A percentile compares a stretch with the other conserved stretches of the same genome.
These are phyloP conservation scores for Drosophila pullipes DNA, from an alignment of 2,888 invertebrate genomes.

Conservation along the genomic window DNA sequence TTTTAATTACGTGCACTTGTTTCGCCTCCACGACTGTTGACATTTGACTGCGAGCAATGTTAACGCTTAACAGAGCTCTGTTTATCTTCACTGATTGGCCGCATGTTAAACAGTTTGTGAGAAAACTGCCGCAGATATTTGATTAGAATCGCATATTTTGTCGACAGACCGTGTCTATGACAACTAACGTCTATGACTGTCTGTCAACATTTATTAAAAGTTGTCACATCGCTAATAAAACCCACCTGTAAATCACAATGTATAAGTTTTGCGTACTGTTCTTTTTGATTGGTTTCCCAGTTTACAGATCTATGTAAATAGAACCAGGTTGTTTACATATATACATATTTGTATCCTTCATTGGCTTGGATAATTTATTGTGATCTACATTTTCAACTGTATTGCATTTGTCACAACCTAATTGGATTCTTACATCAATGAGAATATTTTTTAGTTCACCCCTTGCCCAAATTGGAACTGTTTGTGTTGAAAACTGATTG, in stretches of 20 bases:
- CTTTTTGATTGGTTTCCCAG: constrained; percentile 49
- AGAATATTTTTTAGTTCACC: no score
- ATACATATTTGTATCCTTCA: constrained; percentile 26
- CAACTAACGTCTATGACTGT: neutral
- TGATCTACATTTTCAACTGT: constrained; percentile 3
- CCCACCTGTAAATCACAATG: constrained; percentile 19
- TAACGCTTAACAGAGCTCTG: constrained; percentile 67
- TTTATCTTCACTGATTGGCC: constrained; percentile 70
- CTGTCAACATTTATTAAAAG: constrained; percentile 67
- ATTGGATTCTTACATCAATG: neutral
- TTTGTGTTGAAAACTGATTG: neutral
- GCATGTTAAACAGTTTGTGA: constrained; percentile 64
- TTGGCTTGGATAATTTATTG: constrained; percentile 18
- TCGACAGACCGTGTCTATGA: constrained; percentile 7
- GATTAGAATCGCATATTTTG: constrained; percentile 42
- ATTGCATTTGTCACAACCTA: neutral
- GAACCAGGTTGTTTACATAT: constrained; percentile 36
- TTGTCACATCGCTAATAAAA: constrained; percentile 47
- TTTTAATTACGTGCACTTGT: constrained; percentile 62
- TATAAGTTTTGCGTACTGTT: constrained; percentile 28
- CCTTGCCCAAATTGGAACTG: neutral
- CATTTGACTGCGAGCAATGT: constrained; percentile 55
- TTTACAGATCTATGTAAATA: constrained; percentile 25
- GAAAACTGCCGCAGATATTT: constrained; percentile 33
- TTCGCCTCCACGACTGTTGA: constrained; percentile 52